phyloP scores from a whole-genome alignment of 2,797 vertebrate genomes.

The Smutsia gigantea region DNA sequence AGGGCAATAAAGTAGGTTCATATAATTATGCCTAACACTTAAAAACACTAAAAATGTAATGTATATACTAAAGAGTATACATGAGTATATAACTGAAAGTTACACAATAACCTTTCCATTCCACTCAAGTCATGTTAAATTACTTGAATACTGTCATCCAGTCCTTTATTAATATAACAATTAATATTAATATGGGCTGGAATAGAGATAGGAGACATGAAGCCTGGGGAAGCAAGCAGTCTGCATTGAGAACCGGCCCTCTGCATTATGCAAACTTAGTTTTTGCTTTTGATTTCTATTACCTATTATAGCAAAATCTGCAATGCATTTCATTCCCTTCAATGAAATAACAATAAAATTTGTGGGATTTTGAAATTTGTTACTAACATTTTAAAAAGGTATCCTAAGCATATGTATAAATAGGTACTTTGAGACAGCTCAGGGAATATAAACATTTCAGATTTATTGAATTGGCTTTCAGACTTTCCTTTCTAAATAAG shows the following conservation, averaged over 20 bases:
- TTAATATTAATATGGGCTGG: neutral
- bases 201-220: neutral
- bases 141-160: neutral
- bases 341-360: neutral
- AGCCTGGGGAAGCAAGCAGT: neutral
- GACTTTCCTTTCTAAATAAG: constrained; percentile 52
- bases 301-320: constrained; percentile 22
- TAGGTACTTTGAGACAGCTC: constrained; percentile 68
- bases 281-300: constrained; percentile 55
- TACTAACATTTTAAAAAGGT: constrained; percentile 62
- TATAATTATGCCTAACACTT: neutral
- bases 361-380: constrained; percentile 64
- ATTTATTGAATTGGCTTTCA: constrained; percentile 66
- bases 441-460: constrained; percentile 60
- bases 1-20: neutral
- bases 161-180: neutral
- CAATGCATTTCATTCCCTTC: neutral
- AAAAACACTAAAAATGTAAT: neutral
- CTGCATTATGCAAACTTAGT: neutral
- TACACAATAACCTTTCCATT: neutral
- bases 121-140: neutral
- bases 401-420: constrained; percentile 59
- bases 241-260: neutral
- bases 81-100: too few species aligned
- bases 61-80: neutral